Base-by-base conservation (phyloP, 1,140 invertebrate genomes). In the Apocrypta bakeri region DNA sequence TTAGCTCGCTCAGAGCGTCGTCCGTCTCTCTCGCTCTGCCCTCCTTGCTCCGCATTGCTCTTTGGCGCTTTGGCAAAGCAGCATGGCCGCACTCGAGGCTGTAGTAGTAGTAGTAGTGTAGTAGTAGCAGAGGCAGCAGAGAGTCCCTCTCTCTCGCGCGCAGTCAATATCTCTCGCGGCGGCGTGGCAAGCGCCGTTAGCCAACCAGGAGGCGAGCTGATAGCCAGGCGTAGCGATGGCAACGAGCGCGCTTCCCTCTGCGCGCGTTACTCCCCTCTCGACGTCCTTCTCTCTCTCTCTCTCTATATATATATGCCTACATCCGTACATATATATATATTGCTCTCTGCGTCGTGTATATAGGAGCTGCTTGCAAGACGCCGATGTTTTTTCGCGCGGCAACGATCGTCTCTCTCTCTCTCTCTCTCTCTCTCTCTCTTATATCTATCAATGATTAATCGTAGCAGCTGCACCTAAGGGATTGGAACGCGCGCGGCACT, bases 171-270 rank as follows among this genome's bases (percentile, higher is more conserved):
- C 87, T 82, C 85, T 85, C 71, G 81, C 86, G 76, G 82, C 85
- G 84, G 79, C 83, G 85, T 31, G 82, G 86, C 85, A 74, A 86
- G 85, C 81, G 84, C 63, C 85, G 73, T 83, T 82, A 83, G 81
- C 89, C 89, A 90, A 90, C 87, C 88, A 89, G 86, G 83, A 85
- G 69, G 78, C 89, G 86, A 85, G 88, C 85, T 89, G 88, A 89
- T 90, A 90, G 85, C 86, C 85, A 77, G 84, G 83, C 87, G 88
- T 90, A 90, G 88, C 89, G 87, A 90, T 90, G 89, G 88, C 89
- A 90, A 90, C 89, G 84, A 66, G 83, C 61, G 64, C 84, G 66
- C 71, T 79, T 61, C 56, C 56, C 56, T 80, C 66, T 72, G n/a
- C n/a, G n/a, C n/a, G n/a, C 77, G 79, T 81, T 83, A 83, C 79